Evolutionary conservation across 2,113 vertebrate genomes (phyloP).

Genomic region (Pteropus alecto): DNA sequence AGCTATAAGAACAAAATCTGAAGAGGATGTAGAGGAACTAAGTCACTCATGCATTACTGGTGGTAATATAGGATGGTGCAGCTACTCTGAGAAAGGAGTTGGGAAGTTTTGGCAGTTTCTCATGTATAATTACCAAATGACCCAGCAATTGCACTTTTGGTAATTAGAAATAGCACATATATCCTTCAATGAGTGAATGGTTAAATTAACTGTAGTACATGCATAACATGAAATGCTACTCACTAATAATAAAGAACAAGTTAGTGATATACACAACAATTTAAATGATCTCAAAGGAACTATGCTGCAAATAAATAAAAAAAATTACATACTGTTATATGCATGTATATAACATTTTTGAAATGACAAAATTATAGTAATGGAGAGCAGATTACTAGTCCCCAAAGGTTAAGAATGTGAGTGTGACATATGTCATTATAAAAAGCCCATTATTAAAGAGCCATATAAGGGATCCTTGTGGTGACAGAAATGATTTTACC

Average conservation of each 20-base stretch:
- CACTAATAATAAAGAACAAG: not conserved
- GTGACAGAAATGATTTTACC: not conserved
- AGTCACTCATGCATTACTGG: not conserved
- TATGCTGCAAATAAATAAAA: not conserved
- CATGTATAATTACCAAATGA: not conserved
- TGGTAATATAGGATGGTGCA: not conserved
- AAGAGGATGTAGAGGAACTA: not conserved
- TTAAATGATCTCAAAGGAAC: not conserved
- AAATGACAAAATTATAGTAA: not conserved
- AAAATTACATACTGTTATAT: not conserved
- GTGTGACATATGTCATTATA: not conserved
- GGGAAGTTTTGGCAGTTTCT: not conserved
- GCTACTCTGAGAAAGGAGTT: not conserved
- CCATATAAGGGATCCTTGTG: not conserved
- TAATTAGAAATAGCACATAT: not conserved
- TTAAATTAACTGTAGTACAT: not conserved
- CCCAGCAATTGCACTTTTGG: not conserved
- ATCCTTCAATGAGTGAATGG: not conserved
- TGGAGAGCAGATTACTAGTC: not conserved
- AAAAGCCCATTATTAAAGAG: not conserved
- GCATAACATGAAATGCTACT: not conserved
- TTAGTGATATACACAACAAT: not conserved
- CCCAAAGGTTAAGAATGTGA: no score
- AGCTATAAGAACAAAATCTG: not conserved
- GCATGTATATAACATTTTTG: not conserved